Conservation (phyloP, 2,888 invertebrate genomes). For the Cephus rjabovi region DNA sequence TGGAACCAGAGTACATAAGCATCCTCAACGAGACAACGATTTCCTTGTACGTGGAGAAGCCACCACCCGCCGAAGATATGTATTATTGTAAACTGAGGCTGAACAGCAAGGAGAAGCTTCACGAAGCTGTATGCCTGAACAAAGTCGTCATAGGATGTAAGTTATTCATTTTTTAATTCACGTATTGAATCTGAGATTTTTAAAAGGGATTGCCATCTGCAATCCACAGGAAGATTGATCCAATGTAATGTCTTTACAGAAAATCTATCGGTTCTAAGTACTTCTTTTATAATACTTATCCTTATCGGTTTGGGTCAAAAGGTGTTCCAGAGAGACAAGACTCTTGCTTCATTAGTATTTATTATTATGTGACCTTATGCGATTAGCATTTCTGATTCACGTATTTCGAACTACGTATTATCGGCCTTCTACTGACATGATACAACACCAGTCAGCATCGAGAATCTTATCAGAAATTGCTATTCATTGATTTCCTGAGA, state of each 20-base stretch:
- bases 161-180: conserved; percentile 66
- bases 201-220: too few species aligned
- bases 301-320: conserved; percentile 44
- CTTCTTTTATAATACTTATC: conserved; percentile 28
- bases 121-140: conserved; percentile 69
- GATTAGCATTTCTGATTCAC: conserved; percentile 1
- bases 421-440: not conserved
- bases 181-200: too few species aligned
- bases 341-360: conserved; percentile 16
- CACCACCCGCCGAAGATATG: conserved; percentile 68
- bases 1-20: conserved; percentile 67
- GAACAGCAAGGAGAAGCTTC: conserved; percentile 45
- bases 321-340: conserved; percentile 34
- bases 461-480: not conserved
- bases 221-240: too few species aligned
- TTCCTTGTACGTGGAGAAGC: conserved; percentile 70
- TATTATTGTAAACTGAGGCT: conserved; percentile 70
- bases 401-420: not conserved
- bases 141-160: conserved; percentile 72
- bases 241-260: too few species aligned
- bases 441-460: not conserved
- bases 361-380: not conserved
- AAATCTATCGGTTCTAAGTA: conserved; percentile 12
- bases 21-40: conserved; percentile 75
- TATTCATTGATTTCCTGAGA: too few species aligned